These are phyloP conservation scores for Irena cyanogastra DNA, from an alignment of 2,113 vertebrate genomes.

Conservation along the genomic window DNA sequence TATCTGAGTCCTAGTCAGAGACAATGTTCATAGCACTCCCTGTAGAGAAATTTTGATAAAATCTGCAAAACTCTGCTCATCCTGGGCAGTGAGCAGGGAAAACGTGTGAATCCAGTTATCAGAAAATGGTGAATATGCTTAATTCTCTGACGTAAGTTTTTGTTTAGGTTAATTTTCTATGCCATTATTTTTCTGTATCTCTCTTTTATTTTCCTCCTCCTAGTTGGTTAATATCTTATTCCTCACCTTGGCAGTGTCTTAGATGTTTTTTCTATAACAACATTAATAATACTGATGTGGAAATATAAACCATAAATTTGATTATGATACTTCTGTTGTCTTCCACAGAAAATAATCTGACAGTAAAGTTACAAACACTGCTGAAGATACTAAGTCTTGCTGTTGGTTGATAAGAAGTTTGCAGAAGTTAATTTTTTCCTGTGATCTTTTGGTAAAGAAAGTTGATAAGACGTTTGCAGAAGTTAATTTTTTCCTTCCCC, in stretches of 20 bases:
- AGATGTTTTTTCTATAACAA: background rate
- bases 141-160: background rate
- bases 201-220: accelerated
- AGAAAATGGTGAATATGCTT: background rate
- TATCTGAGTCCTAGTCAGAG: background rate
- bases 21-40: background rate
- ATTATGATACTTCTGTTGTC: background rate
- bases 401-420: background rate
- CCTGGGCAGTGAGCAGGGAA: background rate
- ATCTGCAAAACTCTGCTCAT: background rate
- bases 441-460: no score
- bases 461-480: no score
- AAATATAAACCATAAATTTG: background rate
- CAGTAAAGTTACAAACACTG: background rate
- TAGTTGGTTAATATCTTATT: background rate
- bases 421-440: background rate
- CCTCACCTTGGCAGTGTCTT: background rate
- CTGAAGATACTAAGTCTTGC: background rate
- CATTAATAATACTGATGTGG: background rate
- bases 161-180: background rate
- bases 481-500: background rate
- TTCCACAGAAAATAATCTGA: background rate
- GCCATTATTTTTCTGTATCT: background rate
- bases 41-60: background rate
- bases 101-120: background rate